Evolutionary conservation across 2,888 invertebrate species (phyloP), one percentile per base, ranked within the genome.

Genomic region (Xanthia togata): DNA sequence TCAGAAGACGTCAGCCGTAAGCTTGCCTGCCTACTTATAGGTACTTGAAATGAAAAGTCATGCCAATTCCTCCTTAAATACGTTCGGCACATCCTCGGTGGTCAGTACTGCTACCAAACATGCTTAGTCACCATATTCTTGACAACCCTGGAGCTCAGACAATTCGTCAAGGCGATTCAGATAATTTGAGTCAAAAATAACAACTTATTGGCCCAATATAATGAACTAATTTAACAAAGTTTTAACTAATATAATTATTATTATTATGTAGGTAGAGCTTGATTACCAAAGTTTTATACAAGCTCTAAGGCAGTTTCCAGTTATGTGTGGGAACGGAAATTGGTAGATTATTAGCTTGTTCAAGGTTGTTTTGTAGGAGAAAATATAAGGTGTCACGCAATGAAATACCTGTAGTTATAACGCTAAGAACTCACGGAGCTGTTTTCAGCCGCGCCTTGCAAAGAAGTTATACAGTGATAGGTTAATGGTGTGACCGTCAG

Each of bases 161-260:
- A 53, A 53, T 53, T 53, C 11, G 53, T 12, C 83, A 85, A 82
- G 82, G 83, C 63, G 41, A 50, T 31, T 55, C 23, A 63, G 35
- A 57, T 65, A 20, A 73, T 83, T 73, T 64, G 60, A 26, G 57
- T 65, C 70, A 53, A 31, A 73, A 47, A n/a, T 35, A 53, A 55
- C 70, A 75, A 83, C 73, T 83, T 83, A 86, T 78, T 75, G 67
- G 12, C 4, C 9, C 50, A 60, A 73, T 70, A 14, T 70, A 82
- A 64, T 47, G 12, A 85, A 82, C 65, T 69, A 67, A 82, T 76
- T 62, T 68, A 50, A 71, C 8, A 50, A n/a, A 70, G 50, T 80
- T 83, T 38, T 9, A 41, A 26, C 17, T 47, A 26, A 44, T 44
- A 50, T 50, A 47, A 41, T 41, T 17, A 17, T 26, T 31, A 26